phyloP scores from a whole-genome alignment of 2,113 vertebrate species.

The Brachyistius frenatus region DNA sequence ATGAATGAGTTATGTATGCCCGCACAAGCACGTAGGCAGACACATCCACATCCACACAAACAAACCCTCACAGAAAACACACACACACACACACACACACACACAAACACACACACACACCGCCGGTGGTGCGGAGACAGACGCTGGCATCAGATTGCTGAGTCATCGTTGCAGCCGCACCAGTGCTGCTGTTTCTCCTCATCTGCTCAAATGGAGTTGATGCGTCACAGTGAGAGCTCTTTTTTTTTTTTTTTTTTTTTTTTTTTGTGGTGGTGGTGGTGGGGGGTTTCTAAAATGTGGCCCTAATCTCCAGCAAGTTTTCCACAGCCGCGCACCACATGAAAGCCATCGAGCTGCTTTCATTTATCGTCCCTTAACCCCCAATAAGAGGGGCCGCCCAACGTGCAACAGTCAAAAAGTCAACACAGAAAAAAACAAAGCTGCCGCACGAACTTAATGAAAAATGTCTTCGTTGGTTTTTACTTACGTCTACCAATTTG shows the following conservation, averaged over 20 bases:
- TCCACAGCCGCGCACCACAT: slow-evolving; percentile 76
- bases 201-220: slow-evolving; percentile 60
- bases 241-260: slow-evolving; percentile 22
- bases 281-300: slow-evolving; percentile 42
- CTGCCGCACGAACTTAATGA: not conserved
- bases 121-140: slow-evolving; percentile 46
- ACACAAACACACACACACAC: not conserved
- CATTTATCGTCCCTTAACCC: slow-evolving; percentile 60
- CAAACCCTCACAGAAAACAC: not conserved
- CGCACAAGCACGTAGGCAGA: slow-evolving; percentile 57
- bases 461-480: slow-evolving; percentile 22
- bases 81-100: not conserved
- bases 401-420: slow-evolving; percentile 46
- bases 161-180: slow-evolving; percentile 72
- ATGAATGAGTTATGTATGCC: slow-evolving; percentile 54
- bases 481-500: not conserved
- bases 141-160: slow-evolving; percentile 63
- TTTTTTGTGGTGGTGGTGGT: not conserved
- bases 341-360: slow-evolving; percentile 59
- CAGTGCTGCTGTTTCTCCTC: slow-evolving; percentile 60
- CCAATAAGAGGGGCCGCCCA: slow-evolving; percentile 35
- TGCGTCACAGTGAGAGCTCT: slow-evolving; percentile 57
- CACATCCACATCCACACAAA: slow-evolving; percentile 33
- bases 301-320: slow-evolving; percentile 67
- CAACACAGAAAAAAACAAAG: slow-evolving; percentile 23